Percentiles rank a stretch among this genome's conserved stretches.
These are phyloP conservation scores for Pectinophora gossypiella DNA, from an alignment of 1,140 invertebrate species.

Conservation along the genomic window DNA sequence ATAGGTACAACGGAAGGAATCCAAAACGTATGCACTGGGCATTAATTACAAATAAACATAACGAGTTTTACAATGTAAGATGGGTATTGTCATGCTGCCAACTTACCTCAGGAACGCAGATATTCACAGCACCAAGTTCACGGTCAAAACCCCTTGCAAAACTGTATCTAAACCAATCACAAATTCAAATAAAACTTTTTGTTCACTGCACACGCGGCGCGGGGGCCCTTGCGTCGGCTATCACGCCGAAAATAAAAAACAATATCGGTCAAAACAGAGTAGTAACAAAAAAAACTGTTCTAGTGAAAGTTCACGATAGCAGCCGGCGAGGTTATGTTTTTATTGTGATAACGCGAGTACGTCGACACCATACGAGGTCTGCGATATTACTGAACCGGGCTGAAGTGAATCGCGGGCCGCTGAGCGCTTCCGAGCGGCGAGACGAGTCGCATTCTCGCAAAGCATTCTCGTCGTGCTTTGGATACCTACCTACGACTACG, in stretches of 20 bases:
- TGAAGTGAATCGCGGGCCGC: slow-evolving; percentile 45
- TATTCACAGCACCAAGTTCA: slow-evolving; percentile 52
- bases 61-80: no score
- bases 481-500: no score
- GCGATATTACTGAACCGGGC: slow-evolving; percentile 44
- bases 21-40: no score
- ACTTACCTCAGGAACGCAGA: slow-evolving; percentile 31
- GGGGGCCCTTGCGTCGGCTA: neutral
- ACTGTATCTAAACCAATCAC: slow-evolving; percentile 26
- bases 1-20: no score
- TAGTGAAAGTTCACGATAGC: slow-evolving; percentile 38
- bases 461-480: no score
- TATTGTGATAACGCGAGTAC: slow-evolving; percentile 29
- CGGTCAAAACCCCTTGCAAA: slow-evolving; percentile 40
- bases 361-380: slow-evolving; percentile 37
- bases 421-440: slow-evolving; percentile 19
- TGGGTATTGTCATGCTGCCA: no score
- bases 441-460: slow-evolving; percentile 5
- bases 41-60: no score
- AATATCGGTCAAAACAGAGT: neutral
- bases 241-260: neutral
- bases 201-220: slow-evolving; percentile 44
- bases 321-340: slow-evolving; percentile 47
- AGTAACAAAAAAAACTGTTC: neutral
- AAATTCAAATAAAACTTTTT: slow-evolving; percentile 59